Conservation (phyloP, 2,797 vertebrate genomes). For the Gastrophryne carolinensis region DNA sequence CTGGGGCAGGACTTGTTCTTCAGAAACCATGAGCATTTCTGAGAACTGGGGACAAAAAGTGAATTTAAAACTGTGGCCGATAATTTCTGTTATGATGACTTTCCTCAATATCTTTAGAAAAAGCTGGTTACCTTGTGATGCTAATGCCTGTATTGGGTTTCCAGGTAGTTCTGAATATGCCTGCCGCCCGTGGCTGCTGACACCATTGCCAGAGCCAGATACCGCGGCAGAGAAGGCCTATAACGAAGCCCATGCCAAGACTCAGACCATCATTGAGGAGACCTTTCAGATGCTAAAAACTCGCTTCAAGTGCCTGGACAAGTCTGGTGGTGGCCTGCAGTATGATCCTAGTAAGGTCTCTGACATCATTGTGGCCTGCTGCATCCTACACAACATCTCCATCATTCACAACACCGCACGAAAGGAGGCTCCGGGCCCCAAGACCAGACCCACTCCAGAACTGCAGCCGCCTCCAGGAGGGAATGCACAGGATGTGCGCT, state of each 20-base stretch:
- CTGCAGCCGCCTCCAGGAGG: neutral
- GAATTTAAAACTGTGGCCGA: too few species aligned
- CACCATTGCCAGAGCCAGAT: slow-evolving; percentile 6
- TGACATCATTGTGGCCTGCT: slow-evolving; percentile 42
- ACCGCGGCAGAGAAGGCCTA: neutral
- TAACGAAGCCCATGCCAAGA: slow-evolving; percentile 15
- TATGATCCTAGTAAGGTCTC: slow-evolving; percentile 40
- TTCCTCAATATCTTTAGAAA: too few species aligned
- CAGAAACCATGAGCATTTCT: too few species aligned
- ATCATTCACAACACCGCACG: slow-evolving; percentile 4
- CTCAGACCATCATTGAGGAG: slow-evolving; percentile 3
- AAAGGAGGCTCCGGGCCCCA: neutral
- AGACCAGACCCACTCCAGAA: neutral
- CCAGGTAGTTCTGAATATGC: slow-evolving; percentile 8
- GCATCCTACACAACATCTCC: slow-evolving; percentile 38
- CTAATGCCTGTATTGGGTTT: too few species aligned
- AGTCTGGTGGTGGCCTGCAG: slow-evolving; percentile 35
- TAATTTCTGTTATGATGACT: too few species aligned
- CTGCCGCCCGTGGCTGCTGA: slow-evolving; percentile 26
- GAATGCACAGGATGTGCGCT: slow-evolving; percentile 1
- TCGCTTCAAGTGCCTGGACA: slow-evolving; percentile 36
- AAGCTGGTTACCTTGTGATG: too few species aligned
- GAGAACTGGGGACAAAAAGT: too few species aligned
- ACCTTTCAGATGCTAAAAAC: slow-evolving; percentile 26
- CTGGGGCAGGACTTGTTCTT: too few species aligned